Conservation (phyloP, 2,113 vertebrate species). For the Hippopotamus amphibius region DNA sequence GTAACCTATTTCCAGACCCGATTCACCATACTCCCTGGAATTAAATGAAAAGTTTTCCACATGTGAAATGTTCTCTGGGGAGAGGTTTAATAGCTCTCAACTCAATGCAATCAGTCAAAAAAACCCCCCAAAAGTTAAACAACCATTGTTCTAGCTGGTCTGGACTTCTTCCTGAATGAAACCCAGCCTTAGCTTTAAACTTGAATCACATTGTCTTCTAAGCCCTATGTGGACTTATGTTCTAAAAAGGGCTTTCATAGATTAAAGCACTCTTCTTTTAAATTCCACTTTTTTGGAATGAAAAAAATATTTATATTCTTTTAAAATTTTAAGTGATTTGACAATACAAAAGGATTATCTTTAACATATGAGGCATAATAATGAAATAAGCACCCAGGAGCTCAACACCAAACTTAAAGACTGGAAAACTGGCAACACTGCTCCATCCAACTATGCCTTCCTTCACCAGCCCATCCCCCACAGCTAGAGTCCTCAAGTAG, state of each 20-base stretch:
- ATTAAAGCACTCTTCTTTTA: background rate
- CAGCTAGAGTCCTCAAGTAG: background rate
- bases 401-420: background rate
- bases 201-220: background rate
- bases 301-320: background rate
- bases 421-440: background rate
- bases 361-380: background rate
- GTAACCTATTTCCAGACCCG: background rate
- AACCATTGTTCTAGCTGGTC: background rate
- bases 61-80: background rate
- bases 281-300: background rate
- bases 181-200: background rate
- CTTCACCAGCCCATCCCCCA: background rate
- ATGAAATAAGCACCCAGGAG: background rate
- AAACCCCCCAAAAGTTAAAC: background rate
- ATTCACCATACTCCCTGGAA: background rate
- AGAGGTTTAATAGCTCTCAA: background rate
- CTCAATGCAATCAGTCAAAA: background rate
- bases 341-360: background rate
- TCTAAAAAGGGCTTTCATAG: background rate
- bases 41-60: background rate
- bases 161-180: background rate
- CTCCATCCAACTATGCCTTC: rapidly evolving
- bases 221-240: background rate
- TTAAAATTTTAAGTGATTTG: background rate